Base-by-base conservation (phyloP, 2,797 vertebrate genomes). In the Lindbergichthys nudifrons region DNA sequence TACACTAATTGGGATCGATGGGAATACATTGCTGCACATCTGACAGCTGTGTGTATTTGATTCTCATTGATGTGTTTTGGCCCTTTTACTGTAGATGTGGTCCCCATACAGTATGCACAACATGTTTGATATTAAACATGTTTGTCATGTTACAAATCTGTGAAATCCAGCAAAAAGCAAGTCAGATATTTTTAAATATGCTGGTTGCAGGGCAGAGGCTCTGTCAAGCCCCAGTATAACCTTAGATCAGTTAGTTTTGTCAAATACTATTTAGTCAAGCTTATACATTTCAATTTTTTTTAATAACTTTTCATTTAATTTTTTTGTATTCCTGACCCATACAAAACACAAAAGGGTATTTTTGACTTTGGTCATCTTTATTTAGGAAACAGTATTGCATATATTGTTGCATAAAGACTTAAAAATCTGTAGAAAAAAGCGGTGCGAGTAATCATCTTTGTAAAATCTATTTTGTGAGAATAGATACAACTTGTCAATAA, bases 21-120 rank as follows among this genome's bases (percentile, higher is more conserved):
- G 41, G 13, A 48, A 71, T 43, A 15, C 3, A 76, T 66, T 59
- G 61, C 50, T 60, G 39, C 51, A 42, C 78, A 70, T 75, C 59
- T 77, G 80, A 50, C 61, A 70, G 64, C 74, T 77, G 74, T 72
- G 43, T 73, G 45, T 12, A 1, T 80, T 16, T 58, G 46, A 63
- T 53, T 63, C 54, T 9, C 23, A 53, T 32, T 10, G 4, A 56
- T 52, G 46, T 53, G 21, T 21, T 70, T 70, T 61, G 56, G 36
- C 14, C 13, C 4, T 32, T 73, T 67, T 50, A 15, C n/a, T 13
- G 18, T 52, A 11, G 19, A 11, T 15, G 14, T 51, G 65, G 5
- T 61, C 45, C 32, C 18, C 42, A 26, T 46, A 56, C 14, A 9
- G 32, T 15, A 9, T 12, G 23, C 26, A 41, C 36, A 36, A 18